Percentiles rank a stretch among this genome's conserved stretches.
These are phyloP conservation scores for Tenualosa thibaudeaui DNA, from an alignment of 2,797 vertebrate species.

Conservation along the genomic window DNA sequence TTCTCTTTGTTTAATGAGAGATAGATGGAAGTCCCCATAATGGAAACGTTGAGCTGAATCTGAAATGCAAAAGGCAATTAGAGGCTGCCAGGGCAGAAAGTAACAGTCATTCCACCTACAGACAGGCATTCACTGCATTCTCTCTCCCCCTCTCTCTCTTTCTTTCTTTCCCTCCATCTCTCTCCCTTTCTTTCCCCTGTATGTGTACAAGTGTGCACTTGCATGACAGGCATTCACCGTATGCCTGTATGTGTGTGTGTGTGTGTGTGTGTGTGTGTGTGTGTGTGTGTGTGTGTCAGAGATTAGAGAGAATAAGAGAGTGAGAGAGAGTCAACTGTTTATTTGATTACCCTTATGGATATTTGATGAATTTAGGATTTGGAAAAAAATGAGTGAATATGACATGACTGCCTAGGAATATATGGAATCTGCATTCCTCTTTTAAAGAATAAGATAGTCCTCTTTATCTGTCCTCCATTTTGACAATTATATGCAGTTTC, in stretches of 20 bases:
- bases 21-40: conserved; percentile 33
- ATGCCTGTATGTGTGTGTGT: conserved; percentile 26
- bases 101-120: conserved; percentile 49
- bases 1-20: conserved; percentile 32
- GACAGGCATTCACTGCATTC: no score
- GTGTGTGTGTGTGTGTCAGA: conserved; percentile 3
- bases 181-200: neutral
- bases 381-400: conserved; percentile 2
- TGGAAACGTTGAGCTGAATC: conserved; percentile 35
- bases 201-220: conserved; percentile 30
- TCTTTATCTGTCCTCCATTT: conserved; percentile 4
- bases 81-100: conserved; percentile 47
- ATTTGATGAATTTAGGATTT: neutral
- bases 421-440: conserved; percentile 28
- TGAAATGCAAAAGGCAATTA: conserved; percentile 53
- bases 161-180: no score
- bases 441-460: conserved; percentile 35
- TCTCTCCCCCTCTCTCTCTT: neutral
- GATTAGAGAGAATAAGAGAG: neutral
- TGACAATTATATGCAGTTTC: neutral
- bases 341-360: neutral
- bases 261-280: conserved; percentile 1
- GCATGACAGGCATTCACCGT: neutral
- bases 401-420: conserved; percentile 41
- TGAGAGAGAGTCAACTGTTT: conserved; percentile 1